Conservation (phyloP, 2,797 vertebrate species). For the Megaceryle alcyon region DNA sequence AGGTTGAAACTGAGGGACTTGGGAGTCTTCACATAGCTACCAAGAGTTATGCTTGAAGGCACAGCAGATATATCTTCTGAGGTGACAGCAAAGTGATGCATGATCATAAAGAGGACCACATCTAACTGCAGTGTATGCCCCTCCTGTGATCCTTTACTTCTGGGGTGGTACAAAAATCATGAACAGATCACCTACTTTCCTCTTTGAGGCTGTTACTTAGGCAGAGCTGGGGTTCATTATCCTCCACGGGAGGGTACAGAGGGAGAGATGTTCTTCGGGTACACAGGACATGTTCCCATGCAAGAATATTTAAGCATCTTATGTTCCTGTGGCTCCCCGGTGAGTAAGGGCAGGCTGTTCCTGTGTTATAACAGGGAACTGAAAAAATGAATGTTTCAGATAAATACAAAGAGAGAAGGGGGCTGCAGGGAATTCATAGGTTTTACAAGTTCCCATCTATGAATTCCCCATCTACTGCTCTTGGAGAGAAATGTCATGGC, state of each 20-base stretch:
- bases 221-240: background rate
- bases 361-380: background rate
- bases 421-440: background rate
- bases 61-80: accelerated
- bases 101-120: background rate
- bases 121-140: background rate
- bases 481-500: background rate
- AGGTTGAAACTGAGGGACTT: background rate
- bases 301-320: background rate
- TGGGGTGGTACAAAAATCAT: accelerated
- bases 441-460: background rate
- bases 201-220: background rate
- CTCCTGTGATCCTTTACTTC: background rate
- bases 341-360: background rate
- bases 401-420: background rate
- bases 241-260: background rate
- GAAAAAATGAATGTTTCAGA: background rate
- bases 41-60: background rate
- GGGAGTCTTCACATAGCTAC: background rate
- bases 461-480: background rate
- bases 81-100: background rate
- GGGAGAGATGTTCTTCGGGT: background rate
- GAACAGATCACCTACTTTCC: background rate
- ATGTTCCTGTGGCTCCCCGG: background rate
- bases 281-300: background rate